Base-by-base conservation (phyloP, 35 echinoderm and acorn worm genomes). In the Strongylocentrotus purpuratus region DNA sequence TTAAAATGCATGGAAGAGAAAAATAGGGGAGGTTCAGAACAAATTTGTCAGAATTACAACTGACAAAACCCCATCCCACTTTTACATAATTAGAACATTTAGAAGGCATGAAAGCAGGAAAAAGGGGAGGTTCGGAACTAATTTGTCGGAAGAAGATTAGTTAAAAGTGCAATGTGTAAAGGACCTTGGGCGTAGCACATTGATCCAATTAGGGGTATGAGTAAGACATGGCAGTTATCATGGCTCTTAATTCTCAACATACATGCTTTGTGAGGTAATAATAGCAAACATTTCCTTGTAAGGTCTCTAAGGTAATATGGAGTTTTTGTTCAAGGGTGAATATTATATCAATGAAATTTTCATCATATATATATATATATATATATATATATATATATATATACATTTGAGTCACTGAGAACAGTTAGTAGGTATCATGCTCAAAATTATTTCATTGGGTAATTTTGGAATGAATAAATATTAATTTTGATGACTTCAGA, bases 121-220 rank as follows among this genome's bases (percentile, higher is more conserved):
- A 70, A 78, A 9, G 8, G 65, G 65, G 65, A 78, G 20, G 65
- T 78, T 78, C 65, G 20, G 65, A 55, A 55, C 50, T 15, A 55
- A 55, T 55, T 55, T 55, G 50, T 55, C 50, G 15, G 50, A 55
- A 55, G 50, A n/a, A 78, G 65, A 78, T 78, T 78, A 78, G 65
- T 78, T 78, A 41, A 89, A 89, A 33, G 87, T 89, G 45, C 32
- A 33, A 45, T 45, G 33, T 89, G 87, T 89, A 46, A 89, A 33
- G 87, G 15, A 89, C 45, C 87, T 46, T 46, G 87, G 33, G 33
- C 45, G 87, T 89, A 89, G n/a, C 85, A 89, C 31, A 89, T 89
- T 46, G 45, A 89, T 89, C 87, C 87, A 89, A 89, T 89, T 45
- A 89, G 2, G 33, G 33, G 25, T 18, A 89, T 89, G 87, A 89